Conservation (phyloP, 2,797 vertebrate genomes). For the Nasua narica region DNA sequence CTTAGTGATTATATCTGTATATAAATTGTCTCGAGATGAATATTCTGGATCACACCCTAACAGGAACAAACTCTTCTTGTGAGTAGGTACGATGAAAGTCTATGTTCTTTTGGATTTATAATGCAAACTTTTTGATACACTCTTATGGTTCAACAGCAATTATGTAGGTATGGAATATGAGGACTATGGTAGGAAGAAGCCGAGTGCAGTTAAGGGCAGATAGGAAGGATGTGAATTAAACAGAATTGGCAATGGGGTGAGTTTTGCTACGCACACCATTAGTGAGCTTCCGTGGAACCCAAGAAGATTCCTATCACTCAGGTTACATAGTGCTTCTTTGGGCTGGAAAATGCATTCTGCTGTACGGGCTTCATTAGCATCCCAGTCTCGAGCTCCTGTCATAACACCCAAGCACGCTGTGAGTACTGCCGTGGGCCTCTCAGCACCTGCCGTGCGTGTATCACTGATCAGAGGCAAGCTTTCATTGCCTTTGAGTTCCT, state of each 20-base stretch:
- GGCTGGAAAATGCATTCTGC: neutral
- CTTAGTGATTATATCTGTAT: neutral
- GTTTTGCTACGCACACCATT: neutral
- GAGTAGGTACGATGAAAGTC: neutral
- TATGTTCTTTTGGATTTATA: neutral
- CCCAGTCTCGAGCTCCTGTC: conserved; percentile 52
- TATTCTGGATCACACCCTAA: neutral
- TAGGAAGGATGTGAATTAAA: neutral
- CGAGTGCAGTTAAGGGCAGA: neutral
- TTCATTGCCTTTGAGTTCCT: conserved; percentile 35
- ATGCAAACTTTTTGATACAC: neutral
- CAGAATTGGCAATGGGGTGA: neutral
- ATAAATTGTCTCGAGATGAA: neutral
- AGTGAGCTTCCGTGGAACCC: neutral
- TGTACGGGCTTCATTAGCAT: conserved; percentile 58
- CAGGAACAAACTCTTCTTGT: conserved; percentile 1
- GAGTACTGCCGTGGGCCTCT: conserved; percentile 36
- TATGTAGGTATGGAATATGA: neutral
- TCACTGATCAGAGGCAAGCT: conserved; percentile 37
- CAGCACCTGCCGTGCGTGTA: conserved; percentile 31
- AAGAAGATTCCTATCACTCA: neutral
- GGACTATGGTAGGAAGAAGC: neutral
- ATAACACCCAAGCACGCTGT: neutral
- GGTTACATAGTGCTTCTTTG: neutral
- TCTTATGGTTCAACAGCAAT: neutral